phyloP scores from a whole-genome alignment of 2,888 invertebrate species.

The Blomia tropicalis region DNA sequence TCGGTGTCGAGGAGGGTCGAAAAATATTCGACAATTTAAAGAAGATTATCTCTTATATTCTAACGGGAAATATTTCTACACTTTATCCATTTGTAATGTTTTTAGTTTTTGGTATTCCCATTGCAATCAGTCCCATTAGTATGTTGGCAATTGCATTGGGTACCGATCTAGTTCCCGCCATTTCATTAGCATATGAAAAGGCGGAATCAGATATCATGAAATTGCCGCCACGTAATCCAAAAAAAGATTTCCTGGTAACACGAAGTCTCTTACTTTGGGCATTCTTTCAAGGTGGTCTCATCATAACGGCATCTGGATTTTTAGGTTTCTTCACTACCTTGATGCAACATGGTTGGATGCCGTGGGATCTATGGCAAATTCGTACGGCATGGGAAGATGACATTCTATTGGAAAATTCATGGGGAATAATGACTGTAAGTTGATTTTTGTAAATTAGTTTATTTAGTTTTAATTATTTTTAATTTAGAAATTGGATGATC shows the following conservation, averaged over 20 bases:
- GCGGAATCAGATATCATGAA: constrained; percentile 40
- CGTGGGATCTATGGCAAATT: constrained; percentile 30
- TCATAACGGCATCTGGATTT: constrained; percentile 43
- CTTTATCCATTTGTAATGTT: constrained; percentile 37
- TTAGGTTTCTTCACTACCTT: constrained; percentile 97
- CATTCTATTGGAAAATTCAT: not conserved
- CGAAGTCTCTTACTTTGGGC: not conserved
- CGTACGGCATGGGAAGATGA: not conserved
- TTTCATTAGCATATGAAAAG: constrained; percentile 37
- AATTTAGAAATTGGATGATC: constrained; percentile 37
- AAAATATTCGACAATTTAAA: constrained; percentile 25
- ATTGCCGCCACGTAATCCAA: constrained; percentile 42
- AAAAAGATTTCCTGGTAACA: constrained; percentile 40
- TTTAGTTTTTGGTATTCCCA: constrained; percentile 35
- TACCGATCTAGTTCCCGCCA: constrained; percentile 37
- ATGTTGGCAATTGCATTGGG: constrained; percentile 38
- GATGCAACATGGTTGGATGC: constrained; percentile 95
- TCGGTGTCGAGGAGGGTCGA: constrained; percentile 38
- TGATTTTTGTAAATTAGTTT: not conserved
- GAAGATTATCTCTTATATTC: constrained; percentile 36
- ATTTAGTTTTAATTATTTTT: constrained; percentile 29
- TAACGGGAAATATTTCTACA: constrained; percentile 38
- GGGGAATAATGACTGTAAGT: not conserved
- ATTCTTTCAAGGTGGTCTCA: constrained; percentile 43
- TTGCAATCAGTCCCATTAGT: constrained; percentile 37